Evolutionary conservation across 2,888 invertebrate genomes (phyloP), one percentile per base, ranked within the genome.

Genomic region (Pimpla rufipes): DNA sequence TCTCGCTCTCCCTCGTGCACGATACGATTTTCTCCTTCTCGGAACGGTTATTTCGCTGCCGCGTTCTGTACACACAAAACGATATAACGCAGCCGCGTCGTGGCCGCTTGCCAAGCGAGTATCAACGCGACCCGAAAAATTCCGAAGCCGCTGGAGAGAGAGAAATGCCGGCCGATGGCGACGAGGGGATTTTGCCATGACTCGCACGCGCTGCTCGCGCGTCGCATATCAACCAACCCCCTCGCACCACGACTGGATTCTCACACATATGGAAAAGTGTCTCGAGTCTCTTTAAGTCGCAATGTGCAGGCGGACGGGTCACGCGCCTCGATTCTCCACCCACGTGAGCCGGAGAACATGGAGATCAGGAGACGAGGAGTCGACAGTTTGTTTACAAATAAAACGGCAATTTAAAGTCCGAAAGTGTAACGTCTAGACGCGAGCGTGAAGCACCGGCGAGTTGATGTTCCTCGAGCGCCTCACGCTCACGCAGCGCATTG

Each of bases 101-200:
- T 88, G 90, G 90, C 88, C 83, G 77, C 70, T 84, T 88, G 89
- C 90, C 89, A 88, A 81, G 77, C 74, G 86, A 85, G 86, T 86
- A 86, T 88, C 87, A 88, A 88, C 89, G 88, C 88, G 90, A 90
- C 87, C 88, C 88, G 88, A 88, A 90, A 90, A 88, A 90, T 90
- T 88, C 85, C 87, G 35, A 70, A 83, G 84, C 79, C 77, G 81
- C n/a, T 50, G 55, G 16, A 7, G 59, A 62, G 62, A 40, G 40
- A 71, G 75, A 76, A 68, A 74, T 70, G 79, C 73, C 66, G 37
- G 40, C 59, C 64, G 73, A 78, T 47, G 35, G 21, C 40, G 71
- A 68, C 59, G 71, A 67, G 66, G 79, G 55, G 68, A 81, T 83
- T n/a, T n/a, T 68, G 80, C 37, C 66, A 70, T 42, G 74, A 75